Percentiles rank a stretch among this genome's conserved stretches.
Evolutionary conservation across 2,113 vertebrate genomes (phyloP).

Genomic region (Xenopus borealis): DNA sequence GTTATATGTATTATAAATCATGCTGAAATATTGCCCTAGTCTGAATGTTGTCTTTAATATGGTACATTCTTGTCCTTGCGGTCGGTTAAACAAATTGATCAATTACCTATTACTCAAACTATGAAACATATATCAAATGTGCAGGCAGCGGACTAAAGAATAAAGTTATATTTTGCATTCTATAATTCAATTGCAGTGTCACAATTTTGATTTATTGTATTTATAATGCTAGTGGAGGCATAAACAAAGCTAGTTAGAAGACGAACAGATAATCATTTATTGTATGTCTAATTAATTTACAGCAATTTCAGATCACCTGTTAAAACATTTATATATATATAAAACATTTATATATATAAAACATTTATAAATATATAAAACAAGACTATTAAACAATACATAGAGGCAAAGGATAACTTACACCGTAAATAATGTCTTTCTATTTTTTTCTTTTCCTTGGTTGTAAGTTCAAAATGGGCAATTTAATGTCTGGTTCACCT

Average conservation of each 20-base stretch:
- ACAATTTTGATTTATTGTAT: background rate
- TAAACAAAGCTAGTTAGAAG: background rate
- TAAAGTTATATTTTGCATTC: background rate
- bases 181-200: background rate
- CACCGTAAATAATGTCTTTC: too few species aligned
- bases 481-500: too few species aligned
- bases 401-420: too few species aligned
- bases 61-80: slow-evolving; percentile 67
- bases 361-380: too few species aligned
- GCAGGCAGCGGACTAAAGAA: background rate
- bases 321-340: too few species aligned
- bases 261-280: too few species aligned
- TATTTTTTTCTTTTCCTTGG: too few species aligned
- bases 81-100: background rate
- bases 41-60: slow-evolving; percentile 75
- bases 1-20: slow-evolving; percentile 27
- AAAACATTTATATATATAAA: too few species aligned
- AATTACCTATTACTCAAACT: background rate
- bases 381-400: too few species aligned
- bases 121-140: background rate
- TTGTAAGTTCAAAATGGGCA: too few species aligned
- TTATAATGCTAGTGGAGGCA: background rate
- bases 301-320: too few species aligned
- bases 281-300: too few species aligned
- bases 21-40: slow-evolving; percentile 61